Conservation (phyloP, 2,113 vertebrate species). For the Phocoena phocoena region DNA sequence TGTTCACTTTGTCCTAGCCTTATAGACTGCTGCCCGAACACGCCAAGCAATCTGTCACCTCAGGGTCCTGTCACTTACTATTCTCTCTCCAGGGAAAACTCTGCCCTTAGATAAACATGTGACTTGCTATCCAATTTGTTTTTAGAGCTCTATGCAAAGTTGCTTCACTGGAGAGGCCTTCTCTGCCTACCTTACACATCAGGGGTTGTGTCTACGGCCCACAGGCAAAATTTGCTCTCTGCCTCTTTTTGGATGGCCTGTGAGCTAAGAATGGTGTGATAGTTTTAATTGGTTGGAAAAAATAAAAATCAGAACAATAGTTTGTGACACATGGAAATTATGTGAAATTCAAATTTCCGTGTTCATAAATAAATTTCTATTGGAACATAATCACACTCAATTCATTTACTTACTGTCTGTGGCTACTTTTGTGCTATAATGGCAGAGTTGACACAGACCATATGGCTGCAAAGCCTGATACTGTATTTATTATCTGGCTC, state of each 20-base stretch:
- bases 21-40: neutral
- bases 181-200: neutral
- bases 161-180: neutral
- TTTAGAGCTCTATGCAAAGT: neutral
- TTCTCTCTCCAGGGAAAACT: neutral
- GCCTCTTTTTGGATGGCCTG: neutral
- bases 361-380: neutral
- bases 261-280: neutral
- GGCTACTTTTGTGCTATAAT: too few relatives aligned
- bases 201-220: neutral
- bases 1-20: neutral
- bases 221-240: neutral
- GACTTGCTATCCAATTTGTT: neutral
- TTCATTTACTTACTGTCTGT: neutral
- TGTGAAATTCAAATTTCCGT: neutral
- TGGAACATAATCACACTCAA: neutral
- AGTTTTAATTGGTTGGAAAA: neutral
- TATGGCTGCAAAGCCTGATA: neutral
- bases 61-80: neutral
- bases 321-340: neutral
- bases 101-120: neutral
- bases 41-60: neutral
- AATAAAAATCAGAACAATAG: neutral
- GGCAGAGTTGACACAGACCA: fast-evolving
- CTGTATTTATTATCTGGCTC: neutral